Evolutionary conservation across 2,113 vertebrate species (phyloP).

Genomic region (Crotalus tigris): DNA sequence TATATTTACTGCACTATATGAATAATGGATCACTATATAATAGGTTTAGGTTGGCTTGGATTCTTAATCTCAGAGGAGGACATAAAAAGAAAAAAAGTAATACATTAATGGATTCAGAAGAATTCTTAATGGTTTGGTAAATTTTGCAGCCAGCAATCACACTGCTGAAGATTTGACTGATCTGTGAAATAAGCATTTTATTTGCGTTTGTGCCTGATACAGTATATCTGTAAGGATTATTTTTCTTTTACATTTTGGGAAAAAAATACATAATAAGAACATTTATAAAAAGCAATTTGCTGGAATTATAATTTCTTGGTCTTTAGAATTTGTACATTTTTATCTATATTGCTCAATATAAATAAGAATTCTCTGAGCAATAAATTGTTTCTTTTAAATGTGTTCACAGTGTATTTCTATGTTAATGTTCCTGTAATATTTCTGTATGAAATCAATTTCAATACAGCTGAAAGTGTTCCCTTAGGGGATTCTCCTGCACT

Average conservation of each 20-base stretch:
- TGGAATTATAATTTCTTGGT: background rate
- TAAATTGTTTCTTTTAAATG: background rate
- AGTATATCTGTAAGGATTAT: background rate
- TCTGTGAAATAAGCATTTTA: background rate
- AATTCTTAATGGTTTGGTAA: background rate
- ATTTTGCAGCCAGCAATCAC: background rate
- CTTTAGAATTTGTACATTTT: background rate
- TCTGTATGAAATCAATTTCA: background rate
- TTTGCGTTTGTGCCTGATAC: background rate
- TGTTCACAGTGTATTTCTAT: background rate
- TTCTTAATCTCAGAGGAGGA: background rate
- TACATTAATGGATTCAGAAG: background rate
- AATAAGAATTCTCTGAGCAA: fast-evolving
- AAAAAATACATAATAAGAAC: background rate
- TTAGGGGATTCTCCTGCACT: background rate
- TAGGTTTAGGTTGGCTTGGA: background rate
- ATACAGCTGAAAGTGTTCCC: fast-evolving
- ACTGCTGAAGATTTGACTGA: background rate
- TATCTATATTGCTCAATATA: background rate
- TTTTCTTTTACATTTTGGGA: background rate
- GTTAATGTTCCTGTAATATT: background rate
- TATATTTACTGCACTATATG: background rate
- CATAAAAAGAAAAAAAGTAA: background rate
- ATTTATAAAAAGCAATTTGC: background rate
- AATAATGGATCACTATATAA: background rate